Conservation (phyloP, 53 echinoderm and acorn worm genomes). For the Hippasteria phrygiana region DNA sequence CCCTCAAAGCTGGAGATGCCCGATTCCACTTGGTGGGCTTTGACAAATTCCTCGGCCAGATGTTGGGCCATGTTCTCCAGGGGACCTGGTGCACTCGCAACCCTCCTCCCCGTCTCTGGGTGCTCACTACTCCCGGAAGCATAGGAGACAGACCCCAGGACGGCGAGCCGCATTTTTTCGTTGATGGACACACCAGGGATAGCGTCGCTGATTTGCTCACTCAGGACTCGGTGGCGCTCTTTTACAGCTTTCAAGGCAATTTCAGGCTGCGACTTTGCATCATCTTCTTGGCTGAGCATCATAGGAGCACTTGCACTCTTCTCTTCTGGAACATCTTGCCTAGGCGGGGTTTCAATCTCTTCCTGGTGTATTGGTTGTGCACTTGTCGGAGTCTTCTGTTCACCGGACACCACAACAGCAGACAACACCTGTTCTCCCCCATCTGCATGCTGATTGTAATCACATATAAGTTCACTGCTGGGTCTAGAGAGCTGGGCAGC, state of each 20-base stretch:
- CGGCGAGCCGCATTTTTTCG: constrained; percentile 38
- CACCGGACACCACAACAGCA: constrained; percentile 3
- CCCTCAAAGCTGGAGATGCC: constrained; percentile 58
- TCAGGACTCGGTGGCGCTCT: constrained; percentile 43
- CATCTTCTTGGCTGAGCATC: constrained; percentile 5
- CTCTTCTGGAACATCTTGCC: not conserved
- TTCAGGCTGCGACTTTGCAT: constrained; percentile 5
- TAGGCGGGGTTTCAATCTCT: not conserved
- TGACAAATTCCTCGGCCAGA: constrained; percentile 14
- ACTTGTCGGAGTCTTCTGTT: not conserved
- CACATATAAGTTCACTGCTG: constrained; percentile 43
- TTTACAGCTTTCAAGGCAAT: constrained; percentile 42
- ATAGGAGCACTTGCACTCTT: not conserved
- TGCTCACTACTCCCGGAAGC: constrained; percentile 19
- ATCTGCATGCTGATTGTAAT: constrained; percentile 8
- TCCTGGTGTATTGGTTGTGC: not conserved
- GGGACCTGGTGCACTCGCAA: constrained; percentile 48
- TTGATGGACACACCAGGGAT: constrained; percentile 37
- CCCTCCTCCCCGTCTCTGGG: constrained; percentile 29
- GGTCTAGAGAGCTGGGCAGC: constrained; percentile 10
- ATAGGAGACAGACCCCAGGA: constrained; percentile 47
- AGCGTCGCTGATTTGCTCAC: constrained; percentile 42
- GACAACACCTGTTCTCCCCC: constrained; percentile 24
- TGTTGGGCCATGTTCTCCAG: constrained; percentile 39
- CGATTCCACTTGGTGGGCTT: constrained; percentile 12